These are phyloP conservation scores for Notechis scutatus DNA, from an alignment of 2,113 vertebrate genomes.

Conservation along the genomic window DNA sequence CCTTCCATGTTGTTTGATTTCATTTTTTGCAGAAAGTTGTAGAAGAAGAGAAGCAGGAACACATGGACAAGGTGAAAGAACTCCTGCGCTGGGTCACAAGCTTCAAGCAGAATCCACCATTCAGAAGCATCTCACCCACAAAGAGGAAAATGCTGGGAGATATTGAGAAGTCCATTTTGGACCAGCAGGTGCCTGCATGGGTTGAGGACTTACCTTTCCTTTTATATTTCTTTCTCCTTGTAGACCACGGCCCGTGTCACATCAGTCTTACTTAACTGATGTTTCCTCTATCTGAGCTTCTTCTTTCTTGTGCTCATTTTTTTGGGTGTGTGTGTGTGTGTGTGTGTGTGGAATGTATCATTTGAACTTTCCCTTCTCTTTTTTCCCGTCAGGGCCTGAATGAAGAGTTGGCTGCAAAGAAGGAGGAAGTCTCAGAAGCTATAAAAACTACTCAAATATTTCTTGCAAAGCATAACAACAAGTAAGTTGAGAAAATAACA, in stretches of 20 bases:
- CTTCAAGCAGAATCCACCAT: constrained; percentile 72
- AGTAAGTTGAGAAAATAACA: constrained; percentile 72
- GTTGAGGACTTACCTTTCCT: not conserved
- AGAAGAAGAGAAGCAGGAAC: constrained; percentile 93
- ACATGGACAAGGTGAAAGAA: constrained; percentile 87
- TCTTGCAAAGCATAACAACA: constrained; percentile 91
- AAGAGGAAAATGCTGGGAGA: constrained; percentile 64
- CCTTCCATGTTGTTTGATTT: not conserved
- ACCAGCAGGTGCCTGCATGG: constrained; percentile 81
- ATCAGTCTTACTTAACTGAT: not conserved
- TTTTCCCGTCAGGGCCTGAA: constrained; percentile 73
- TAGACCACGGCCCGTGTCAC: no score
- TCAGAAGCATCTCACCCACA: constrained; percentile 51
- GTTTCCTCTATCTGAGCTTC: not conserved
- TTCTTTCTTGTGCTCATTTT: not conserved
- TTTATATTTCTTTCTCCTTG: not conserved
- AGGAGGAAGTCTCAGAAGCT: constrained; percentile 87
- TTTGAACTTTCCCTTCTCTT: not conserved
- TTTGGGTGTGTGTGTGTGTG: no score
- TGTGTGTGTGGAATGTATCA: no score
- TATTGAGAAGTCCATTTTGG: constrained; percentile 82
- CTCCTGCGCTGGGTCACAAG: constrained; percentile 86
- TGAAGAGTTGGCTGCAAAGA: constrained; percentile 85
- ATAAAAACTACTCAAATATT: constrained; percentile 90
- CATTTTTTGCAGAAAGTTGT: constrained; percentile 86